Evolutionary conservation across 2,113 vertebrate genomes (phyloP).

Genomic region (Solea solea): DNA sequence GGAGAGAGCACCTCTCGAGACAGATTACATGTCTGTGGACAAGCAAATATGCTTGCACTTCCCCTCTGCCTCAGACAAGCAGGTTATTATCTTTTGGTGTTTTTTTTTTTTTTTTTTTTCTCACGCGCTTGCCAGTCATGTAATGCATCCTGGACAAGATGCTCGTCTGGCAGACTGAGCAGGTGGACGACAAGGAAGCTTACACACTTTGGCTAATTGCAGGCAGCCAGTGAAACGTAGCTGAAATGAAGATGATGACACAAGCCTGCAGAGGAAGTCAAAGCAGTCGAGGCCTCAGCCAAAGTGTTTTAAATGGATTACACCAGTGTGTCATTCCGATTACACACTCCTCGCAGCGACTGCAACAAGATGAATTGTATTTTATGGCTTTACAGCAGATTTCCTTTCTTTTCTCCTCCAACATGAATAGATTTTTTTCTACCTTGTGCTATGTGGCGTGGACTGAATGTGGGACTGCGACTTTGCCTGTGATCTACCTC

Average conservation of each 20-base stretch:
- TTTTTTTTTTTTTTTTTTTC: neutral
- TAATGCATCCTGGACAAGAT: slow-evolving; percentile 55
- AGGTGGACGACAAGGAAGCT: slow-evolving; percentile 68
- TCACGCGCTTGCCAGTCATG: slow-evolving; percentile 52
- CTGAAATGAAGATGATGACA: slow-evolving; percentile 65
- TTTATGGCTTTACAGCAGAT: slow-evolving; percentile 73
- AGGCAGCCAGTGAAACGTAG: slow-evolving; percentile 62
- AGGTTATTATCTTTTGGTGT: slow-evolving; percentile 56
- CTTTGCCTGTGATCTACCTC: slow-evolving; percentile 60
- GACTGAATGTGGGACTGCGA: slow-evolving; percentile 58
- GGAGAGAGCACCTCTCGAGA: slow-evolving; percentile 64
- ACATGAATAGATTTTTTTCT: slow-evolving; percentile 51
- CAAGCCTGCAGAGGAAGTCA: slow-evolving; percentile 67
- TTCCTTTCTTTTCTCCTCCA: slow-evolving; percentile 52
- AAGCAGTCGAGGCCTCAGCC: slow-evolving; percentile 69
- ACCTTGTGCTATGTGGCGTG: slow-evolving; percentile 15
- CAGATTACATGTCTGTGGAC: slow-evolving; percentile 70
- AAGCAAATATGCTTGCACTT: slow-evolving; percentile 55
- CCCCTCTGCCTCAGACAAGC: slow-evolving; percentile 56
- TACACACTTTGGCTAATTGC: slow-evolving; percentile 65
- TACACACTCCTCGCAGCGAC: slow-evolving; percentile 76
- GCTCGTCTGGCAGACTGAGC: slow-evolving; percentile 50
- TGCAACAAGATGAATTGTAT: slow-evolving; percentile 76
- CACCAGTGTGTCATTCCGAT: slow-evolving; percentile 81
- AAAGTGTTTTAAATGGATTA: slow-evolving; percentile 84